phyloP scores from a whole-genome alignment of 2,113 vertebrate species.

The Aix galericulata region DNA sequence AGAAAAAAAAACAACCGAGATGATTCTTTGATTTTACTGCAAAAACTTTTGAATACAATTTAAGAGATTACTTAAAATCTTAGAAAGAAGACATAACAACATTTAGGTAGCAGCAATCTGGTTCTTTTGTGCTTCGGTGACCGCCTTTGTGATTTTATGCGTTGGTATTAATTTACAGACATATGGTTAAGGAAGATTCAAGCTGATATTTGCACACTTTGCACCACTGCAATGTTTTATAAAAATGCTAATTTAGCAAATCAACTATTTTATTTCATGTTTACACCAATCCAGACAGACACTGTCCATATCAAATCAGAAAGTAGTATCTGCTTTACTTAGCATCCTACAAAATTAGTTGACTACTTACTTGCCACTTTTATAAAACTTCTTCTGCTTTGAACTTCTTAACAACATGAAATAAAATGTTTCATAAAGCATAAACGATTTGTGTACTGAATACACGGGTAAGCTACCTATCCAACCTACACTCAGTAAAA shows the following conservation, averaged over 20 bases:
- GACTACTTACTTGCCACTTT: not conserved
- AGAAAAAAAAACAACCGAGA: not conserved
- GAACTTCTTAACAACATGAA: not conserved
- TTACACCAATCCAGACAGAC: not conserved
- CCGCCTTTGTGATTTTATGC: not conserved
- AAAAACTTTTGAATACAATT: not conserved
- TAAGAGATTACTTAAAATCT: not conserved
- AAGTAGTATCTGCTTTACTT: not conserved
- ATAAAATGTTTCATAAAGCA: not conserved
- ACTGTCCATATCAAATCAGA: not conserved
- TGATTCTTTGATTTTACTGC: not conserved
- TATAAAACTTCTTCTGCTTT: not conserved
- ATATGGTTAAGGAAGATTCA: not conserved
- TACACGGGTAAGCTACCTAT: not conserved
- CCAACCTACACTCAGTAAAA: not conserved
- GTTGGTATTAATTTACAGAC: not conserved
- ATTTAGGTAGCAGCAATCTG: not conserved
- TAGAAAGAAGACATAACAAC: not conserved
- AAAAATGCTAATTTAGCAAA: not conserved
- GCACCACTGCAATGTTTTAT: fast-evolving
- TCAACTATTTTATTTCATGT: not conserved
- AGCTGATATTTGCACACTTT: not conserved
- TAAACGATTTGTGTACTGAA: not conserved
- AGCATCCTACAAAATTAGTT: not conserved
- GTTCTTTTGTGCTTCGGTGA: not conserved